Percentiles rank a stretch among this genome's conserved stretches.
phyloP scores from a whole-genome alignment of 1,140 invertebrate genomes.

The Eriosoma lanigerum region DNA sequence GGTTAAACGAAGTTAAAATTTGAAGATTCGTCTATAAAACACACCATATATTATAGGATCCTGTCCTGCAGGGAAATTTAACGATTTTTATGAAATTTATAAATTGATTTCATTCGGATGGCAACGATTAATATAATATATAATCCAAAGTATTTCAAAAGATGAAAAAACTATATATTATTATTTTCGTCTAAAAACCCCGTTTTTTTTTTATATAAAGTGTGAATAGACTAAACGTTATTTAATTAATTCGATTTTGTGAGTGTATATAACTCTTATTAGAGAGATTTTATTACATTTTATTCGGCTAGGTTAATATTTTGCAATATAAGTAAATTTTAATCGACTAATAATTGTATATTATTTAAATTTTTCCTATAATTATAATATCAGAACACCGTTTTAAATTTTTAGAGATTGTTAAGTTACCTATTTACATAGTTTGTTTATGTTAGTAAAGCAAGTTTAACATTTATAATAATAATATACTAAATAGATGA shows the following conservation, averaged over 20 bases:
- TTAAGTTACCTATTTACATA: too few species aligned
- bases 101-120: neutral
- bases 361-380: too few species aligned
- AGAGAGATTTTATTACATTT: too few species aligned
- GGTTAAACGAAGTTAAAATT: neutral
- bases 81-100: neutral
- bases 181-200: neutral
- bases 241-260: neutral
- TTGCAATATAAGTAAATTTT: too few species aligned
- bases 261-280: too few species aligned
- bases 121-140: neutral
- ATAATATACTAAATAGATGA: neutral
- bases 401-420: too few species aligned
- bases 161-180: neutral
- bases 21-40: neutral
- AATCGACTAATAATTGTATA: too few species aligned
- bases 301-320: too few species aligned
- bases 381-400: too few species aligned
- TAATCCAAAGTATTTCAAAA: neutral
- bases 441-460: too few species aligned
- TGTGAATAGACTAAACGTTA: neutral
- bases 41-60: neutral
- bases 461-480: neutral
- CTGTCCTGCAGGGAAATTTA: neutral
- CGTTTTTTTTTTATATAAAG: neutral